Evolutionary conservation across 2,888 invertebrate genomes (phyloP), one percentile per base, ranked within the genome.

Genomic region (Dyspetes luteomarginatus): DNA sequence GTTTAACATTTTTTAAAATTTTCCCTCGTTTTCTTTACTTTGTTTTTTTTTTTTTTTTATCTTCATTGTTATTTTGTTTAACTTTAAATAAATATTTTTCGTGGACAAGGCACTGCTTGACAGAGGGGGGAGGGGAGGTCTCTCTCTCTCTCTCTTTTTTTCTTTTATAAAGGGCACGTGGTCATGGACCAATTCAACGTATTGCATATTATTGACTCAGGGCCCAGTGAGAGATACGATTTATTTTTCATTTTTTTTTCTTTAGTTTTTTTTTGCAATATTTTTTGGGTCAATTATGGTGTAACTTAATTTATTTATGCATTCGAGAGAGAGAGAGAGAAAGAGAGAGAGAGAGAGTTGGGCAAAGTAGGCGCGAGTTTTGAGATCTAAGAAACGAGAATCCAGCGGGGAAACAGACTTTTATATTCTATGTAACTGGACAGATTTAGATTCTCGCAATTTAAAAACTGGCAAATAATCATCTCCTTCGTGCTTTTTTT

Each of bases 31-130:
- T 24, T 36, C 84, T 55, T 52, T 72, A 26, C 67, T 60, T 79
- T 62, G 41, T 62, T 12, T 30, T 1, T 36, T 58, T 43, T 43
- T 12, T 36, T 17, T 69, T 52, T 69, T 22, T 52, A 15, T 48
- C 24, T n/a, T 7, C 12, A 12, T 48, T n/a, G 26, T 26, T 28
- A 3, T 41, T 36, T n/a, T 24, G 48, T 75, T 80, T 67, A 58
- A 67, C 75, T 86, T 86, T 86, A 87, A 88, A 88, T 88, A 86
- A 88, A 87, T 89, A 88, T 88, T 89, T 48, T 88, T 85, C 88
- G 88, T 86, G 89, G 88, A 91, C 91, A 91, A 91, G 91, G 91
- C 91, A 91, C 91, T 90, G 91, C 88, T 88, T 88, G 88, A 88
- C 88, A 87, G 84, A 85, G 84, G 78, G 81, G 82, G 81, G 36